These are phyloP conservation scores for Mola mola DNA, from an alignment of 2,113 vertebrate species.

Conservation along the genomic window DNA sequence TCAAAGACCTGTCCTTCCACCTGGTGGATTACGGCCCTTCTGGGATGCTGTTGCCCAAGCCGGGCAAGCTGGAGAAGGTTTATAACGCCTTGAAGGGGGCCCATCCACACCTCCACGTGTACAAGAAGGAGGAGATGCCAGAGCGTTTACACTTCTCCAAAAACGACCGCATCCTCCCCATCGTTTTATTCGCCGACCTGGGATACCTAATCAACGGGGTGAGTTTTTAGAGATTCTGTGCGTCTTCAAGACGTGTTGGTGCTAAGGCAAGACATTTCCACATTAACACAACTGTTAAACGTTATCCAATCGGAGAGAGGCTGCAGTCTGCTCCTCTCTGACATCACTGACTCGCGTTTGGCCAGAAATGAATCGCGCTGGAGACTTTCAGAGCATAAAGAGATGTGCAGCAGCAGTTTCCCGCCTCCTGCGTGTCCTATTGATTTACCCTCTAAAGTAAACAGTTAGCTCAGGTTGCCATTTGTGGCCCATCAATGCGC, in stretches of 20 bases:
- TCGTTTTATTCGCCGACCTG: constrained; percentile 83
- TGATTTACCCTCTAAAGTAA: constrained; percentile 42
- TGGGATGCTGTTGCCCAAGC: constrained; percentile 87
- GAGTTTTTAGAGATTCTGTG: too few species aligned
- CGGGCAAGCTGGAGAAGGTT: constrained; percentile 85
- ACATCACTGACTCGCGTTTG: not conserved
- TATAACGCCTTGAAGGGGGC: constrained; percentile 82
- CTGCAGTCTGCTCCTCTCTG: too few species aligned
- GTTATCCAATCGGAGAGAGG: too few species aligned
- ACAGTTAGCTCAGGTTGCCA: constrained; percentile 13
- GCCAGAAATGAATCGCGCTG: not conserved
- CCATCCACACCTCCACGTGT: constrained; percentile 88
- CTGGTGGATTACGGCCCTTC: constrained; percentile 88
- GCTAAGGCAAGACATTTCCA: too few species aligned
- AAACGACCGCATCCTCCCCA: constrained; percentile 83
- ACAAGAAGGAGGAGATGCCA: constrained; percentile 88
- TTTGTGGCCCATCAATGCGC: constrained; percentile 11
- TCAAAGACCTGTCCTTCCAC: constrained; percentile 86
- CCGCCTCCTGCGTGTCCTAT: constrained; percentile 5
- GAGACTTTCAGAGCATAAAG: not conserved
- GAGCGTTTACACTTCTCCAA: constrained; percentile 80
- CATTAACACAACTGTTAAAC: too few species aligned
- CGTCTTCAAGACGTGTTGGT: too few species aligned
- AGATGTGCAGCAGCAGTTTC: constrained; percentile 18
- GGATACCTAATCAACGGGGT: constrained; percentile 94